Conservation (phyloP, 2,797 vertebrate species). For the Poeciliopsis gracilis region DNA sequence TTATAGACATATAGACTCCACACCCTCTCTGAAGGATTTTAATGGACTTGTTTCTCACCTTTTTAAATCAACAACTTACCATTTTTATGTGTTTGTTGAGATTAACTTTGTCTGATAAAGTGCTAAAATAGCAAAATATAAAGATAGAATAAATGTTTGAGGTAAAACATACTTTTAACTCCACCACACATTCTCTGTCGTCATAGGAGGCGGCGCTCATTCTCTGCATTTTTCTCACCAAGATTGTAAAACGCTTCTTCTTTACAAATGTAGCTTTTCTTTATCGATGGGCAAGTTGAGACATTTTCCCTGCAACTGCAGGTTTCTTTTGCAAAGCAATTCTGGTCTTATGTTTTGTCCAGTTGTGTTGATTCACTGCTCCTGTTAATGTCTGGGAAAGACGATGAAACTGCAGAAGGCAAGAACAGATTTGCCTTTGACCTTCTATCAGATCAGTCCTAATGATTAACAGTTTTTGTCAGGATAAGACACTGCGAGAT, state of each 20-base stretch:
- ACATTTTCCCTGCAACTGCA: slow-evolving; percentile 24
- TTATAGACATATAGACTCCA: too few species aligned
- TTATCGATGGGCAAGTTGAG: slow-evolving; percentile 3
- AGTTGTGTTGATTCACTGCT: slow-evolving; percentile 42
- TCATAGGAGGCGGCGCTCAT: slow-evolving; percentile 4
- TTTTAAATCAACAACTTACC: not conserved
- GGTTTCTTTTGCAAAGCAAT: slow-evolving; percentile 20
- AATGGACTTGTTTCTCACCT: not conserved
- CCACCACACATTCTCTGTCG: not conserved
- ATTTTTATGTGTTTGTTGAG: not conserved
- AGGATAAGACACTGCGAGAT: slow-evolving; percentile 13
- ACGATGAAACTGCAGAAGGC: slow-evolving; percentile 16
- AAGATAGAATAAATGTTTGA: not conserved
- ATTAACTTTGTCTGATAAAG: not conserved
- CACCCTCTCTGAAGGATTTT: not conserved
- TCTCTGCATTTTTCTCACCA: slow-evolving; percentile 21
- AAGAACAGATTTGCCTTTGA: slow-evolving; percentile 4
- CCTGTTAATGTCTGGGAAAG: slow-evolving; percentile 3
- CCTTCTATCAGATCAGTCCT: not conserved
- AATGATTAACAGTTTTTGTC: slow-evolving; percentile 12
- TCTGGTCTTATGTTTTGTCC: slow-evolving; percentile 25
- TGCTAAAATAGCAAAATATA: not conserved
- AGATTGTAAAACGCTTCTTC: slow-evolving; percentile 13
- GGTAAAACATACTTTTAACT: not conserved
- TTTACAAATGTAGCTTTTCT: slow-evolving; percentile 7